These are phyloP conservation scores for Semnopithecus entellus DNA, from an alignment of 2,113 vertebrate genomes.

Conservation along the genomic window DNA sequence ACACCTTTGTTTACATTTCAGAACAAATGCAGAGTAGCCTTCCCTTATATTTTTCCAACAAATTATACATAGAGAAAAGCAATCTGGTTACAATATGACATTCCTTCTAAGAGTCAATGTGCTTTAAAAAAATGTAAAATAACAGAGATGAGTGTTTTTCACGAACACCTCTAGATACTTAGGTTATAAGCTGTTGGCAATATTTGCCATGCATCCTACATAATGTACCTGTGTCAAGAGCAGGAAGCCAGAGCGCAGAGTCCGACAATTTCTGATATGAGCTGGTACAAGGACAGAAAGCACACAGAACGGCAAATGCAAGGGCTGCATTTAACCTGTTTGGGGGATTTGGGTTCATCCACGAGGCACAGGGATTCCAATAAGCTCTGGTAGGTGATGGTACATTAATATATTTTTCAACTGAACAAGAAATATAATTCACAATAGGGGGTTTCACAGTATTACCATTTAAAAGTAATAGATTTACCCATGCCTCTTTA, in stretches of 20 bases:
- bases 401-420: conserved; percentile 38
- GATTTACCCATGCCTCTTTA: background rate
- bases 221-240: conserved; percentile 34
- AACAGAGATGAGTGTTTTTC: background rate
- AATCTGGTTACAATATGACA: background rate
- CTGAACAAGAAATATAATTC: background rate
- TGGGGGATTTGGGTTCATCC: background rate
- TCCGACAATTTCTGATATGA: conserved; percentile 44
- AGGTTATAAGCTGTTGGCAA: background rate
- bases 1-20: conserved; percentile 19
- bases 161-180: background rate
- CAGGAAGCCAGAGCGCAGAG: conserved; percentile 32
- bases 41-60: background rate
- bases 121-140: conserved; percentile 28
- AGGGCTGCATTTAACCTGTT: conserved; percentile 44
- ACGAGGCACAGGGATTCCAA: conserved; percentile 59
- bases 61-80: background rate
- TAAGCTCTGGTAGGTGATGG: conserved; percentile 20
- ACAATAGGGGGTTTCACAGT: background rate
- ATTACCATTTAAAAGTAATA: background rate
- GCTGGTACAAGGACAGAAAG: conserved; percentile 36
- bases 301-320: conserved; percentile 58
- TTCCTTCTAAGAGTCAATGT: background rate
- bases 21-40: background rate
- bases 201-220: conserved; percentile 34